Evolutionary conservation across 2,888 invertebrate species (phyloP), one percentile per base, ranked within the genome.

Genomic region (Eurois occulta): DNA sequence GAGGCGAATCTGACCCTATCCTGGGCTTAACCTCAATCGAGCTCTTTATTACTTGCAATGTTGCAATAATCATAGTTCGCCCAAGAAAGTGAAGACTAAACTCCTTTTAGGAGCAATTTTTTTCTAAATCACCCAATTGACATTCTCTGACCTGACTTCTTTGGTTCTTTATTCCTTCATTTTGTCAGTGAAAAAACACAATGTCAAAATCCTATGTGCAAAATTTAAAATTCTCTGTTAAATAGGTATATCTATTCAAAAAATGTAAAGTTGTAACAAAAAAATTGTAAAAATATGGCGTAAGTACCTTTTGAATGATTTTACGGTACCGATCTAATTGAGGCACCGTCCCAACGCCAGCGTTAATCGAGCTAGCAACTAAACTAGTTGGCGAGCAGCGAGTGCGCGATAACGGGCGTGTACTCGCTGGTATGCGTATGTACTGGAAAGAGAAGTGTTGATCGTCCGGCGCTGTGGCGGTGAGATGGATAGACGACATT

Each of bases 231-330:
- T 75, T 78, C 4, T 52, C 6, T 48, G 75, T 86, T 18, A 70
- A 70, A 21, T 43, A n/a, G 16, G 16, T 65, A 78, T 41, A 62
- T 71, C 0, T 68, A 21, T 60, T 35, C 0, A 68, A 75, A 82
- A 82, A 81, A 77, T 80, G 80, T 85, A 86, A 79, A 73, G 77
- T 46, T 70, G 48, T 43, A 62, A 43, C 69, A 85, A 79, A 78
- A 68, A 78, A 83, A 78, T 32, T 16, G 52, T 10, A 77, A 85
- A 80, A 84, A n/a, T 10, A 93, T 93, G 92, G 91, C 92, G 93
- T 93, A 85, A 93, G 93, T 93, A 79, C 38, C 32, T 58, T 62
- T 16, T n/a, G 62, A 62, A 21, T 35, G 21, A 35, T 35, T 62
- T 62, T 21, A 62, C 11, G 10, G 5, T 1, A 35, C 8, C 18